Percentiles rank a stretch among this genome's conserved stretches.
phyloP scores from a whole-genome alignment of 2,113 vertebrate species.

The Nothocercus julius region DNA sequence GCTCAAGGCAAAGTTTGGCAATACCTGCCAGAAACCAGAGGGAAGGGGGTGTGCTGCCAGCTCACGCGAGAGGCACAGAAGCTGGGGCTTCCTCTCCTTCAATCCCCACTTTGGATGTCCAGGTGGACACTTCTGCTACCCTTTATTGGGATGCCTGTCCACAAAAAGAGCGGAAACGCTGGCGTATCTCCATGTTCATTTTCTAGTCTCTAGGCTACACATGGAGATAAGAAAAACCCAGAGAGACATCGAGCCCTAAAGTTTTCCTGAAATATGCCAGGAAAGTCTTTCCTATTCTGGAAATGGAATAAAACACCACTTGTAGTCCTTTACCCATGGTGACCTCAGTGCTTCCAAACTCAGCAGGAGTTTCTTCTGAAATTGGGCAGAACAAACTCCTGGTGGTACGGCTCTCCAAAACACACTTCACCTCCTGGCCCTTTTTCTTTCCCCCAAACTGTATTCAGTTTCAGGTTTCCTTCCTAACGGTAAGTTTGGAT shows the following conservation, averaged over 20 bases:
- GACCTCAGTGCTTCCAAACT: neutral
- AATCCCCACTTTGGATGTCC: neutral
- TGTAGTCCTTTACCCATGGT: neutral
- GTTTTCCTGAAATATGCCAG: neutral
- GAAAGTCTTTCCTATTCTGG: neutral
- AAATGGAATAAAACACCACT: neutral
- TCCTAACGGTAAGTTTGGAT: neutral
- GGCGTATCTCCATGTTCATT: neutral
- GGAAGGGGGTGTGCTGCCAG: neutral
- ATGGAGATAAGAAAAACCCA: neutral
- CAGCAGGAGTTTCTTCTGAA: neutral
- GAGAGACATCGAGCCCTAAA: neutral
- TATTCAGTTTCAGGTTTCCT: neutral
- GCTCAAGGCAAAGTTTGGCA: neutral
- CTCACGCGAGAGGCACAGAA: neutral
- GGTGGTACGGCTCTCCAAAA: neutral
- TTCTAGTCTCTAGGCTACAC: neutral
- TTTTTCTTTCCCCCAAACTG: neutral
- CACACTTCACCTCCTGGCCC: neutral
- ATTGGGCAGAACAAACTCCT: neutral
- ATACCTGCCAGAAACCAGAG: neutral
- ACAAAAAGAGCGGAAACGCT: neutral
- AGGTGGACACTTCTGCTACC: neutral
- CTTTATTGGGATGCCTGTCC: neutral
- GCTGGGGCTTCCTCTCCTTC: neutral